A percentile compares a stretch with the other conserved stretches of the same genome.
Evolutionary conservation across 2,888 invertebrate genomes (phyloP).

Genomic region (Unio delphinus): DNA sequence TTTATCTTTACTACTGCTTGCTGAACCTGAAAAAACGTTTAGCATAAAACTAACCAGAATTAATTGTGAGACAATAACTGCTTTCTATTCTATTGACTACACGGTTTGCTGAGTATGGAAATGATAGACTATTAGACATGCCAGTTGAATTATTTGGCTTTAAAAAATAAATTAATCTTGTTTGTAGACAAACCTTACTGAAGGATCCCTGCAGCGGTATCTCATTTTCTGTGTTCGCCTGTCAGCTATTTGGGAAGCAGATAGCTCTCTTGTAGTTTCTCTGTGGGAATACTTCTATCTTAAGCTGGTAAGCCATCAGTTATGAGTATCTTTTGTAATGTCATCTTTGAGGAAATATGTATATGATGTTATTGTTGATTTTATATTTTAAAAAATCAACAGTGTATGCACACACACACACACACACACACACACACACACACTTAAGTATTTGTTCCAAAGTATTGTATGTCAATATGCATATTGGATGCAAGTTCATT

Average conservation of each 20-base stretch:
- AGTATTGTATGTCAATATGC: too few species aligned
- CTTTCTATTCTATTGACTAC: neutral
- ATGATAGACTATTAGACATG: neutral
- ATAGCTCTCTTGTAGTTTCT: conserved; percentile 38
- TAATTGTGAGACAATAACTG: neutral
- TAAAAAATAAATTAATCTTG: neutral
- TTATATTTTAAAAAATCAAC: too few species aligned
- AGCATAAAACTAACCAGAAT: neutral
- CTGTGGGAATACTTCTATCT: conserved; percentile 61
- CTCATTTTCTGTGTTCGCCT: conserved; percentile 45
- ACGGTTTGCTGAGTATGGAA: too few species aligned
- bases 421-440: too few species aligned
- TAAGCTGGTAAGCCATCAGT: conserved; percentile 41
- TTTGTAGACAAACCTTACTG: conserved; percentile 36
- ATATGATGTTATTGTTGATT: too few species aligned
- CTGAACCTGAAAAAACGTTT: neutral
- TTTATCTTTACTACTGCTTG: too few species aligned
- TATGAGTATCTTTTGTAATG: too few species aligned
- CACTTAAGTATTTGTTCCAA: too few species aligned
- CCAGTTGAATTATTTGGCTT: neutral
- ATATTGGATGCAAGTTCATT: too few species aligned
- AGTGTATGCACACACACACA: too few species aligned
- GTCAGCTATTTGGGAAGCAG: conserved; percentile 47
- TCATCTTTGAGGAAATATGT: too few species aligned
- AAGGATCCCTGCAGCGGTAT: conserved; percentile 41